These are phyloP conservation scores for Setipinna tenuifilis DNA, from an alignment of 2,797 vertebrate genomes.

Conservation along the genomic window DNA sequence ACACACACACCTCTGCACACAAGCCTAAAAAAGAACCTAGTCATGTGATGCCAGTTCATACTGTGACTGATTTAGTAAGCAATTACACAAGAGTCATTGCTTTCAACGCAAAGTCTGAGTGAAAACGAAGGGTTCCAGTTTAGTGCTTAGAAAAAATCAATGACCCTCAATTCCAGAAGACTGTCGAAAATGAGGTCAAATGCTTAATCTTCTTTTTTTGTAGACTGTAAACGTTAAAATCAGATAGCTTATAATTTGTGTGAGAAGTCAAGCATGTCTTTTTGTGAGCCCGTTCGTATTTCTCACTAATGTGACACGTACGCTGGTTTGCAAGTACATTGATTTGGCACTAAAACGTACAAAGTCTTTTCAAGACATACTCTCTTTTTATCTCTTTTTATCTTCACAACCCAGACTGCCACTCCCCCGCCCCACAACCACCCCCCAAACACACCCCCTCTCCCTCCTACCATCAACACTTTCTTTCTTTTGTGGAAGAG, in stretches of 20 bases:
- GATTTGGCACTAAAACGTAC: constrained; percentile 16
- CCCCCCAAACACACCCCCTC: neutral
- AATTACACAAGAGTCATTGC: neutral
- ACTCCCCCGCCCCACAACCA: neutral
- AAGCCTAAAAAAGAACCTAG: no score
- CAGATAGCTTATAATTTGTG: neutral
- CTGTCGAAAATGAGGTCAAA: constrained; percentile 1
- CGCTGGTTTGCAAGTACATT: neutral
- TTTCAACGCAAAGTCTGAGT: neutral
- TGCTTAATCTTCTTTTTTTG: neutral
- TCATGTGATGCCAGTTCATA: no score
- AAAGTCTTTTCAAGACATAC: constrained; percentile 12
- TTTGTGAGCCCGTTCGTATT: neutral
- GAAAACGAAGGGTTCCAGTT: constrained; percentile 2
- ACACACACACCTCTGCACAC: no score
- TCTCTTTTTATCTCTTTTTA: constrained; percentile 11
- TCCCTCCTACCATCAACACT: neutral
- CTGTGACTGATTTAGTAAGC: no score
- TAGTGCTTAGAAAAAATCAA: constrained; percentile 6
- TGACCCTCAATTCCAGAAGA: neutral
- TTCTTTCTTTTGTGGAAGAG: neutral
- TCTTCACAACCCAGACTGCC: neutral
- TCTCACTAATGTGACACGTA: neutral
- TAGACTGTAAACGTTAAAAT: neutral
- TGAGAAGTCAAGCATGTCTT: neutral